These are phyloP conservation scores for Trichopria drosophilae DNA, from an alignment of 2,888 invertebrate species.

Conservation along the genomic window DNA sequence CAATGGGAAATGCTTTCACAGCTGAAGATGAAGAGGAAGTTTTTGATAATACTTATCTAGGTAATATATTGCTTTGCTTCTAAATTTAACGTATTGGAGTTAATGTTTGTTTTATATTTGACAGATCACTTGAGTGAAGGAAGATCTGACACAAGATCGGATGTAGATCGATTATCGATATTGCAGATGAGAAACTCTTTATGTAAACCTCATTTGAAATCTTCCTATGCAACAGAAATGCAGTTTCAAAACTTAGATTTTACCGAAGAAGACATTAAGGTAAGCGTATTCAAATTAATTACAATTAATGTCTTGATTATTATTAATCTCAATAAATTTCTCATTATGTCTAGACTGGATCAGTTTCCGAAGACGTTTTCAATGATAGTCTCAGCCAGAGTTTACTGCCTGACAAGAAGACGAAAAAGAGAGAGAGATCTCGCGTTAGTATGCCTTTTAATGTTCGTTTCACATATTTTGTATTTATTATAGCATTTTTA, in stretches of 20 bases:
- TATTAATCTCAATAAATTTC: slow-evolving; percentile 9
- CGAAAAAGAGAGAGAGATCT: slow-evolving; percentile 50
- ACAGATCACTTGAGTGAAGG: no score
- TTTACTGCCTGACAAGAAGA: slow-evolving; percentile 54
- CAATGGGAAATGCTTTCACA: slow-evolving; percentile 53
- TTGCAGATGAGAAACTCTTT: slow-evolving; percentile 79
- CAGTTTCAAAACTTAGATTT: slow-evolving; percentile 65
- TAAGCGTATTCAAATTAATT: no score
- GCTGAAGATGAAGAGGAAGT: slow-evolving; percentile 82
- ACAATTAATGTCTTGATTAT: neutral
- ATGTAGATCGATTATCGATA: slow-evolving; percentile 65
- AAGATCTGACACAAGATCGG: slow-evolving; percentile 30
- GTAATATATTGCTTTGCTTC: no score
- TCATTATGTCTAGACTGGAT: slow-evolving; percentile 46
- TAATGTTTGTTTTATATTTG: no score
- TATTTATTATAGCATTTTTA: no score
- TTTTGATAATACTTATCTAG: slow-evolving; percentile 79
- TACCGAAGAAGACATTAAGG: slow-evolving; percentile 71
- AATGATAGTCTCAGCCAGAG: slow-evolving; percentile 56
- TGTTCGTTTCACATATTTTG: no score
- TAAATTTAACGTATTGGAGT: neutral
- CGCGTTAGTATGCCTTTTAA: no score
- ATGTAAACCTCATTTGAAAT: slow-evolving; percentile 82
- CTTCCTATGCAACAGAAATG: slow-evolving; percentile 81
- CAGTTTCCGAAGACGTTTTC: slow-evolving; percentile 47